Evolutionary conservation across 2,113 vertebrate species (phyloP), one percentile per base, ranked within the genome.

Genomic region (Ranitomeya imitator): DNA sequence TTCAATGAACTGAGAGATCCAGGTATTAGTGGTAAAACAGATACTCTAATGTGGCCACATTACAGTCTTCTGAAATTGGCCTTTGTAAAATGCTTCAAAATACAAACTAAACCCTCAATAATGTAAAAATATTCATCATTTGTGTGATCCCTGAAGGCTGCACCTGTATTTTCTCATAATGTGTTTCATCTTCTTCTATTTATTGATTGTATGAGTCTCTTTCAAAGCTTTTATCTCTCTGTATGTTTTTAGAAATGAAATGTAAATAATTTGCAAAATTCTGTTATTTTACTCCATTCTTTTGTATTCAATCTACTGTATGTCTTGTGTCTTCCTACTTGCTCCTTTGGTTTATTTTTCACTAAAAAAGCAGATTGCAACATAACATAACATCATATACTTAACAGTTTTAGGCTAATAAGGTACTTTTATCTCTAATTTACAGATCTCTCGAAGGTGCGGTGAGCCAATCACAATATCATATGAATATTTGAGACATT

Each of bases 391-490:
- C 18, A 61, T 81, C 11, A 37, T 61, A 63, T 61, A 81, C n/a
- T 57, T 74, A 55, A 26, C 23, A 19, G 15, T 55, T 73, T 55
- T 16, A 54, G 45, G 65, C 61, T 69, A 61, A 76, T 37, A 61
- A 83, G 26, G 45, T 78, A 78, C 57, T 88, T 63, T 61, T 89
- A n/a, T 77, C 76, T 89, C 85, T 79, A 79, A 84, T 89, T 65
- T 78, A 21, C 71, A 60, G 76, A 82, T 89, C 26, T 88, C 16
- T 6, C 45, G 13, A 83, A 79, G 81, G 23, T 54, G n/a, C 7
- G 18, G 59, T 79, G 69, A 69, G 87, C 81, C 87, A 85, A 89
- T 89, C 16, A 84, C 60, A 89, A 89, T 89, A 89, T 84, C 54
- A 65, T 76, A 83, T 77, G 87, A 85, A 84, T 79, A 89, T 76